These are phyloP conservation scores for Phyllostomus discolor DNA, from an alignment of 2,113 vertebrate species.

Conservation along the genomic window DNA sequence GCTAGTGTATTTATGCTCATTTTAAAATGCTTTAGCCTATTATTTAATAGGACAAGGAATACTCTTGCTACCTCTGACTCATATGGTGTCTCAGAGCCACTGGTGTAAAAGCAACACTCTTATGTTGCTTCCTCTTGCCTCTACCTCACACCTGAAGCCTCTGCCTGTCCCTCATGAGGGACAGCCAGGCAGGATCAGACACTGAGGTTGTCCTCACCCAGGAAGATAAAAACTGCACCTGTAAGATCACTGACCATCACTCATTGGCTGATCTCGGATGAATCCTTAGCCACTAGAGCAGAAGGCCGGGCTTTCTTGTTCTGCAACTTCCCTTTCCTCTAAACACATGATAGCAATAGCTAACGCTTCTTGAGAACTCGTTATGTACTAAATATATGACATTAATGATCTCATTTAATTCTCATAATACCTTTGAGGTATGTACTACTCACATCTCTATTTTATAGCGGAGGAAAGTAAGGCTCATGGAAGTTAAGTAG, in stretches of 20 bases:
- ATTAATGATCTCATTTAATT: background rate
- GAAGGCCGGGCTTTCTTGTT: background rate
- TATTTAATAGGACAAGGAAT: background rate
- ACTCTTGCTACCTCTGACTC: background rate
- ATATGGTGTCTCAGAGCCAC: background rate
- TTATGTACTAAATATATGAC: background rate
- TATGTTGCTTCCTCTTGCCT: background rate
- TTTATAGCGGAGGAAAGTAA: background rate
- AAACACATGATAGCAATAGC: background rate
- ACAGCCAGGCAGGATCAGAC: background rate
- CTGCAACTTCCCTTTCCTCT: background rate
- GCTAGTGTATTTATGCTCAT: background rate
- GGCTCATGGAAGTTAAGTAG: slow-evolving; percentile 4
- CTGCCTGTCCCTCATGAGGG: background rate
- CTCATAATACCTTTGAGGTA: background rate
- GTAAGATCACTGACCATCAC: background rate
- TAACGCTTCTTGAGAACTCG: background rate
- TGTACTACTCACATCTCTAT: background rate
- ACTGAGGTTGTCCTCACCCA: background rate
- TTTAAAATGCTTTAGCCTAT: background rate
- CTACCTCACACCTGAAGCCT: background rate
- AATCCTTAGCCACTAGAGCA: background rate
- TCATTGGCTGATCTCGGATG: background rate
- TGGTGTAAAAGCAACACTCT: background rate
- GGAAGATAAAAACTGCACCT: background rate